Base-by-base conservation (phyloP, 2,113 vertebrate genomes). In the Euleptes europaea region DNA sequence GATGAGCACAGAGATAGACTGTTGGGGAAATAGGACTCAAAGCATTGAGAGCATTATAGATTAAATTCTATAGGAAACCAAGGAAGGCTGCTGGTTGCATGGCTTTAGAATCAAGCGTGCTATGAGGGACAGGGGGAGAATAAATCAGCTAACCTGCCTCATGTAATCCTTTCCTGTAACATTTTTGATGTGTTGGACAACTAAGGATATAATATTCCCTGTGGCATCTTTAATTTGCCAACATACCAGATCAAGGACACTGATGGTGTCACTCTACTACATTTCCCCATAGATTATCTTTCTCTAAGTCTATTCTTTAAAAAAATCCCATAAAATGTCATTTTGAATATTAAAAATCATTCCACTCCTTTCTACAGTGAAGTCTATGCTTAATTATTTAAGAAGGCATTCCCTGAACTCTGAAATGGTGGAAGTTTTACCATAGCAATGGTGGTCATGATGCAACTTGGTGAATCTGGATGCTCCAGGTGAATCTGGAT, bases 131-230 rank as follows among this genome's bases (percentile, higher is more conserved):
- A 86, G 17, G 65, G 26, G 70, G 78, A 81, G 86, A 79, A 84
- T 3, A 88, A 63, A 66, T 69, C 33, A 4, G 67, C 12, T 73
- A 81, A 79, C 38, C 77, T 83, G 38, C 28, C 1, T 65, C 87
- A 86, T 88, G 77, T 83, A 79, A 92, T 90, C 86, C 31, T 66
- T 42, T 14, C 80, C 77, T 54, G 0, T 57, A 89, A 65, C 19
- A 1, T 51, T 88, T 84, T 33, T 93, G 92, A 93, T 88, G 80
- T 23, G 71, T 86, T 63, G 84, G 88, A 93, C 88, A 85, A 88
- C 73, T 31, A 8, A 33, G 79, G 85, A 26, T 77, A 26, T 23
- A 92, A 88, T 89, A 87, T 93, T 88, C 90, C 88, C 88, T 31
- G 40, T 70, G 87, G 93, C 85, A 2, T 89, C 70, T 70, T 66